Evolutionary conservation across 35 echinoderm and acorn worm genomes (phyloP).

Genomic region (Holothuria glaberrima): DNA sequence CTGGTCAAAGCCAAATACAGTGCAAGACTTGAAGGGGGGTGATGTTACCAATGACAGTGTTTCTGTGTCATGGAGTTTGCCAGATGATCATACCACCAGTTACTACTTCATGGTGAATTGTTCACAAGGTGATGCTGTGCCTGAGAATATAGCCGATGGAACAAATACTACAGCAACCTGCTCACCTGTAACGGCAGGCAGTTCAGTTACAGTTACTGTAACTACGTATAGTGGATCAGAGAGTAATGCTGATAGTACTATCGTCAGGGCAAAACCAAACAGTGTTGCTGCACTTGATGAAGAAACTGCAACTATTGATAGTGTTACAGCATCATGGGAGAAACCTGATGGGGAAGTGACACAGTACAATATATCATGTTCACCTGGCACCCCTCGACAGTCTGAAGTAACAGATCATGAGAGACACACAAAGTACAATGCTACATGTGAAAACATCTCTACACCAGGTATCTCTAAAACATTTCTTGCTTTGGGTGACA

Average conservation of each 20-base stretch:
- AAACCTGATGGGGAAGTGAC: neutral
- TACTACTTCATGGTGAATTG: neutral
- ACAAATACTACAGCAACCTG: neutral
- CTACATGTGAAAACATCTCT: neutral
- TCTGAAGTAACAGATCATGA: neutral
- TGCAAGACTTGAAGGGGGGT: neutral
- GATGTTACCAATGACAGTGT: neutral
- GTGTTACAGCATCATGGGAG: neutral
- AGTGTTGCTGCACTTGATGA: neutral
- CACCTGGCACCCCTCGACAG: neutral
- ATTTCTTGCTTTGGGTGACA: too few species aligned
- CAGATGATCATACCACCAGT: neutral
- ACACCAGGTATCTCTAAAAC: neutral
- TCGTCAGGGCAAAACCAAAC: neutral
- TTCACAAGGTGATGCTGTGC: neutral
- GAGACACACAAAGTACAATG: neutral
- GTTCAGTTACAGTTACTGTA: neutral
- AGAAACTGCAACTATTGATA: neutral
- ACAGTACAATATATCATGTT: neutral
- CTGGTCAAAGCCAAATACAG: neutral
- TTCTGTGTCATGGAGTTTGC: neutral
- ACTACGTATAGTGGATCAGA: neutral
- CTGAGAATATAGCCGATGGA: neutral
- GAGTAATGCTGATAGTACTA: too few species aligned
- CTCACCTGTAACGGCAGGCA: neutral